Evolutionary conservation across 2,888 invertebrate species (phyloP).

Genomic region (Acanthopleura granulata): DNA sequence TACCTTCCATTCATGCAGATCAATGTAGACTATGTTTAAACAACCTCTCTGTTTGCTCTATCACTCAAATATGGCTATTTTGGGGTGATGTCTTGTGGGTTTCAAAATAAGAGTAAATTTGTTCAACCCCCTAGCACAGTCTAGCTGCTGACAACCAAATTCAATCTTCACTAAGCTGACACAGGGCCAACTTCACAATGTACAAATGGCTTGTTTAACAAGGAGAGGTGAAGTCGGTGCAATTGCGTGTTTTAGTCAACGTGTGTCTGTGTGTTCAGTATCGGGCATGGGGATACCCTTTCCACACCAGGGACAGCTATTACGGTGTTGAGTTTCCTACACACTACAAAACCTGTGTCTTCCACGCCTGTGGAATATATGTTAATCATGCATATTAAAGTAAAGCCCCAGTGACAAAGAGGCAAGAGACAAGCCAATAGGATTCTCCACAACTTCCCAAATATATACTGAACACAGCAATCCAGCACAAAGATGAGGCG

Average conservation of each 20-base stretch:
- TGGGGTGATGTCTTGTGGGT: background rate
- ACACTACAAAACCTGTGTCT: no score
- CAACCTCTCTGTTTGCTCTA: slow-evolving; percentile 9
- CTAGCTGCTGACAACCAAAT: slow-evolving; percentile 6
- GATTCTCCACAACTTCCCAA: no score
- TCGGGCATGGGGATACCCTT: background rate
- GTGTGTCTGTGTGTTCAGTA: background rate
- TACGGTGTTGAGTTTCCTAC: no score
- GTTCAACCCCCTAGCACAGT: background rate
- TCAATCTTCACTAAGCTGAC: slow-evolving; percentile 4
- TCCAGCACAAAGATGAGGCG: no score
- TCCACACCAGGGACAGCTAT: background rate
- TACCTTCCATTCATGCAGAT: background rate
- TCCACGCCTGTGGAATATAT: no score
- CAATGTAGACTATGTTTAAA: slow-evolving; percentile 13
- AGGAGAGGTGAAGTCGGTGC: background rate
- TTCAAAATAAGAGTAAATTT: slow-evolving; percentile 9
- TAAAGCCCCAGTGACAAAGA: no score
- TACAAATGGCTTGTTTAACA: background rate
- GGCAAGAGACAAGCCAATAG: no score
- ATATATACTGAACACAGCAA: no score
- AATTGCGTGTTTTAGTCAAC: background rate
- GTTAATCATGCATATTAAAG: no score
- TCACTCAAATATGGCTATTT: slow-evolving; percentile 13
- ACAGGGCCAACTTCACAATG: background rate